Base-by-base conservation (phyloP, 2,888 invertebrate genomes). In the Perizoma affinitatum region DNA sequence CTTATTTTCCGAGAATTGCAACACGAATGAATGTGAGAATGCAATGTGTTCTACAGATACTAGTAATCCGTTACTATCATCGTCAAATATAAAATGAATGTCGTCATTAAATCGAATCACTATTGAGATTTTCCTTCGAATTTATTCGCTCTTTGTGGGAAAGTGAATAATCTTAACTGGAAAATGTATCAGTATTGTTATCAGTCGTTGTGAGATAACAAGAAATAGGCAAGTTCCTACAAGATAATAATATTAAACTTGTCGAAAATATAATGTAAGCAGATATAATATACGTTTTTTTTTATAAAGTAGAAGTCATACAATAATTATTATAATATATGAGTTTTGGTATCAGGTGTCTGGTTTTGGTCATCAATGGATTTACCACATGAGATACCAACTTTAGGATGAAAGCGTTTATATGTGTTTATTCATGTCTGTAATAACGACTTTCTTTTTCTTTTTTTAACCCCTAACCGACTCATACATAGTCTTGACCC, bases 21-120 rank as follows among this genome's bases (percentile, higher is more conserved):
- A 66, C 66, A 68, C 72, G 67, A 74, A 76, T 72, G 75, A 73
- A 69, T 70, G 67, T 58, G 71, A 74, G 74, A n/a, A n/a, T n/a
- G n/a, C n/a, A n/a, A n/a, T n/a, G n/a, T n/a, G n/a, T n/a, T n/a
- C 72, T 42, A 48, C 53, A 45, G 45, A 58, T 50, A 62, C 58
- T 47, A 52, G 46, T 66, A 63, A 66, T 58, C 63, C 58, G 9
- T 34, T 57, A 48, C 63, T 60, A 45, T 40, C 63, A 58, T 61
- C 56, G 40, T 7, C 10, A 51, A 61, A 50, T 46, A 45, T 46
- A 54, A 53, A 56, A 58, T 58, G 40, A 60, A 54, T 42, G 10
- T 56, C 51, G 11, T 44, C 44, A 43, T 42, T n/a, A 50, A 22
- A 36, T 11, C 22, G 44, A 40, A 53, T 40, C 47, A 45, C 34